Evolutionary conservation across 2,113 vertebrate species (phyloP).

Genomic region (Mola mola): DNA sequence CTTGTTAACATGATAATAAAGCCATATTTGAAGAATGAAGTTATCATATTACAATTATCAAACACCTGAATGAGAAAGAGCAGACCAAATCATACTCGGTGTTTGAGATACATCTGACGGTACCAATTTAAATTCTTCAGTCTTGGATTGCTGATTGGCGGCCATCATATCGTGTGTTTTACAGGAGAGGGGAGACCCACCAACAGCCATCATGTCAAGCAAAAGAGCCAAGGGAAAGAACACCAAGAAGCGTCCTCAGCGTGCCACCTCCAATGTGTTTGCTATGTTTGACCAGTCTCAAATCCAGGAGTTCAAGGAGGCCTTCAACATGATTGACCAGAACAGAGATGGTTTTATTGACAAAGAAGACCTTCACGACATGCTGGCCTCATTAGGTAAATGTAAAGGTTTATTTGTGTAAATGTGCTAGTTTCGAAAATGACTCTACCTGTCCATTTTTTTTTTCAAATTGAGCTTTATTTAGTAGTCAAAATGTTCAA

Average conservation of each 20-base stretch:
- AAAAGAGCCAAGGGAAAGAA: slow-evolving; percentile 95
- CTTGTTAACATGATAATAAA: too few species aligned
- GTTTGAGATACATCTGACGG: too few species aligned
- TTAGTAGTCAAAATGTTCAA: too few species aligned
- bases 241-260: slow-evolving; percentile 95
- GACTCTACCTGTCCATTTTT: too few species aligned
- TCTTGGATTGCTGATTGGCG: slow-evolving; percentile 6
- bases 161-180: background rate
- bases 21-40: too few species aligned
- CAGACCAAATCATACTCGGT: too few species aligned
- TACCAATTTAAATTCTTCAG: too few species aligned
- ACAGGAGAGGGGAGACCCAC: slow-evolving; percentile 27
- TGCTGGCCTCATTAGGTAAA: slow-evolving; percentile 92
- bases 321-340: slow-evolving; percentile 96
- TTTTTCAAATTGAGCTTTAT: too few species aligned
- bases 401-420: background rate
- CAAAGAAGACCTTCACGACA: slow-evolving; percentile 93
- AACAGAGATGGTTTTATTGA: slow-evolving; percentile 94
- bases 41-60: too few species aligned
- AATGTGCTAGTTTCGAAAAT: too few species aligned
- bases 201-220: slow-evolving; percentile 87
- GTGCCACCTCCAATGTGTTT: slow-evolving; percentile 94
- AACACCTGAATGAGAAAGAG: too few species aligned
- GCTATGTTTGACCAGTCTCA: slow-evolving; percentile 96
- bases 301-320: slow-evolving; percentile 95